Percentiles rank a stretch among this genome's conserved stretches.
These are phyloP conservation scores for Apodemus agrarius DNA, from an alignment of 2,797 vertebrate genomes.

Conservation along the genomic window DNA sequence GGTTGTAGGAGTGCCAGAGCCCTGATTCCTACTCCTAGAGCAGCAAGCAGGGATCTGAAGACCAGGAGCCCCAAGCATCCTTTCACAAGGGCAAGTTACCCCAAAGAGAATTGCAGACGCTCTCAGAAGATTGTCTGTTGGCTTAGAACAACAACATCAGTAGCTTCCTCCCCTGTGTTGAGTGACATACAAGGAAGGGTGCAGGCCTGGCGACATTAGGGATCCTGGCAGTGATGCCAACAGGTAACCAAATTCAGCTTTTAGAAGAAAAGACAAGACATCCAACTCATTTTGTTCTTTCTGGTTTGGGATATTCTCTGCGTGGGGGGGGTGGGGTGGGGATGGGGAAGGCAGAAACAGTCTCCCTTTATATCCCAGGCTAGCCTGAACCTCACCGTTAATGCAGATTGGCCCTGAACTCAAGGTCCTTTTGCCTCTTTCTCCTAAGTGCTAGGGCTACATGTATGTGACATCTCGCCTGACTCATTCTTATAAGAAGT, in stretches of 20 bases:
- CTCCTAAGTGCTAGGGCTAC: neutral
- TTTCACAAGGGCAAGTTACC: neutral
- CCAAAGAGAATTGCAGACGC: neutral
- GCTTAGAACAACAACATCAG: fast-evolving
- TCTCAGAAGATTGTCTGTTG: neutral
- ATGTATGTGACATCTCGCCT: neutral
- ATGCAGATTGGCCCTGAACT: neutral
- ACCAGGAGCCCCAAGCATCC: neutral
- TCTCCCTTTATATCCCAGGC: neutral
- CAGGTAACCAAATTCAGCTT: neutral
- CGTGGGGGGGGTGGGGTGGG: too few relatives aligned
- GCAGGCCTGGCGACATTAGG: neutral
- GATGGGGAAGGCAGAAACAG: neutral
- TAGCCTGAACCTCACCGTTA: neutral
- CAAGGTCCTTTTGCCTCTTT: neutral
- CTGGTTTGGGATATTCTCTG: neutral
- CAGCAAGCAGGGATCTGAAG: neutral
- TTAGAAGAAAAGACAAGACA: neutral
- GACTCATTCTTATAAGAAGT: neutral
- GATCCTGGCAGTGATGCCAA: neutral
- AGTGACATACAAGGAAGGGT: neutral
- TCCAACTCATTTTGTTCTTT: neutral
- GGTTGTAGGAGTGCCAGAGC: neutral
- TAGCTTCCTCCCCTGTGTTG: fast-evolving
- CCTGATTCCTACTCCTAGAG: neutral